Base-by-base conservation (phyloP, 2,888 invertebrate species). In the Spilarctia lutea region DNA sequence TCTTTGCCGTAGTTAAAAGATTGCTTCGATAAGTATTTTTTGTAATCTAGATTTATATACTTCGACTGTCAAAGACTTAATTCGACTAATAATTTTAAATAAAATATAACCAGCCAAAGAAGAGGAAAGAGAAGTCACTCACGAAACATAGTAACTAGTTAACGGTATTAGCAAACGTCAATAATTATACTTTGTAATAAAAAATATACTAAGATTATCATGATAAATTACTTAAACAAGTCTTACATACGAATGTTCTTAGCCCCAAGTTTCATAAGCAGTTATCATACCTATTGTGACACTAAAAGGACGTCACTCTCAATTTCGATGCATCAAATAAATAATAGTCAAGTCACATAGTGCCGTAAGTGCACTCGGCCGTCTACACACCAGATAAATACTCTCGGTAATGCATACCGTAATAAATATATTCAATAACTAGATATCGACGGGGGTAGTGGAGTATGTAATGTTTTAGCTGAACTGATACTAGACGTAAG, bases 281-380 rank as follows among this genome's bases (percentile, higher is more conserved):
- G 39, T 35, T 27, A 70, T 39, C 27, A 35, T 33, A 72, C 63
- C 39, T 65, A 65, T 27, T 65, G 48, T 69, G 67, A 69, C 75
- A 71, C 68, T 79, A 80, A 79, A 80, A 81, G 79, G 68, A 76
- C 69, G 74, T 82, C 68, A 70, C 60, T 65, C 65, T 71, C 74
- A 63, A 56, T 73, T 69, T 71, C 42, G 75, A 76, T 83, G 82
- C 77, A 79, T 74, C 78, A 77, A 82, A 84, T 83, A 80, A 86
- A 82, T 84, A 80, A 83, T 71, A 74, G 45, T 71, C 33, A 56
- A 75, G 20, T 75, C 82, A 87, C 87, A 89, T 83, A 86, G 89
- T 87, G 85, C 79, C 73, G 86, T 91, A 88, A 91, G 92, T 92
- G 91, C 91, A 92, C 87, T 91, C 81, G 86, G 87, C 87, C 88